A percentile compares a stretch with the other conserved stretches of the same genome.
phyloP scores from a whole-genome alignment of 1,140 invertebrate genomes.

The Micrasema minimum region DNA sequence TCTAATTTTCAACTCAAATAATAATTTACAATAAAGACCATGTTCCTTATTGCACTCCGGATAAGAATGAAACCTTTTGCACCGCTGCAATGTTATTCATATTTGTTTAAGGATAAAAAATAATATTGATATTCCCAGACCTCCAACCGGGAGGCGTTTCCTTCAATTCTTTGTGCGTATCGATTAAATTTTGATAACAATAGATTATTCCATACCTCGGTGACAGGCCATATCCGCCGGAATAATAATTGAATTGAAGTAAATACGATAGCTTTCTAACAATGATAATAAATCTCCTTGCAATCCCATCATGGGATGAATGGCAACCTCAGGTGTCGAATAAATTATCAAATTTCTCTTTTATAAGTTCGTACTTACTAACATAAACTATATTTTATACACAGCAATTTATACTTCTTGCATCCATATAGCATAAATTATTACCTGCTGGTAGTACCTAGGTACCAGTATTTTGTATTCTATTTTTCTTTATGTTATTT shows the following conservation, averaged over 20 bases:
- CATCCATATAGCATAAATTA: too few species aligned
- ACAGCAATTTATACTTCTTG: too few species aligned
- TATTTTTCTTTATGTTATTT: too few species aligned
- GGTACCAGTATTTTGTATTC: too few species aligned
- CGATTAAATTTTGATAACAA: conserved; percentile 32
- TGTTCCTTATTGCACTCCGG: too few species aligned
- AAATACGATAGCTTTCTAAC: conserved; percentile 12
- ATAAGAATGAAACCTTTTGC: too few species aligned
- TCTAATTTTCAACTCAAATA: too few species aligned
- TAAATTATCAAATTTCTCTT: conserved; percentile 34
- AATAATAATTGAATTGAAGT: conserved; percentile 24
- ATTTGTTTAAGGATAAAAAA: background rate
- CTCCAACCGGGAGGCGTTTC: conserved; percentile 8
- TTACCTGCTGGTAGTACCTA: too few species aligned
- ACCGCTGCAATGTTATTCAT: too few species aligned
- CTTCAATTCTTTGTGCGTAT: conserved; percentile 32
- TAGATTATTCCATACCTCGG: conserved; percentile 14
- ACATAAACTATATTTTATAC: too few species aligned
- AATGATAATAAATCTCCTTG: conserved; percentile 1
- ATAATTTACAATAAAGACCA: too few species aligned
- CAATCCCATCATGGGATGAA: conserved; percentile 4
- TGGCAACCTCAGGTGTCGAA: conserved; percentile 9
- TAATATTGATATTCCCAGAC: conserved; percentile 1
- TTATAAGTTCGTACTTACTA: conserved; percentile 1
- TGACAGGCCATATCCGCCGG: conserved; percentile 31